phyloP scores from a whole-genome alignment of 2,113 vertebrate genomes.

The Ophiodon elongatus region DNA sequence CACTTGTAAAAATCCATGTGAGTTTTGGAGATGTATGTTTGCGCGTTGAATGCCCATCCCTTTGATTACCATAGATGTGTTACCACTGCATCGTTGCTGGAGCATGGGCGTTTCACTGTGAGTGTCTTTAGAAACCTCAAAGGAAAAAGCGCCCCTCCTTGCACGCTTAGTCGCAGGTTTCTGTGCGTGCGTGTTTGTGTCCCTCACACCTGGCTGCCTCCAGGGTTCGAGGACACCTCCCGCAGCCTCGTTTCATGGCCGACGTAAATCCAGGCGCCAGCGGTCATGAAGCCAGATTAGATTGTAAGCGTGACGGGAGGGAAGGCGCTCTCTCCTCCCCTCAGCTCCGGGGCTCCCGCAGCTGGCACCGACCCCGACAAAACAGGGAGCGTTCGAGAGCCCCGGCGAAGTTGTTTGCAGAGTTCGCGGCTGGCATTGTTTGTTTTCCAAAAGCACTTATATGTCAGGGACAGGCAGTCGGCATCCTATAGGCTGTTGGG shows the following conservation, averaged over 20 bases:
- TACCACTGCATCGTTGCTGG: background rate
- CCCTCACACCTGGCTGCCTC: conserved; percentile 46
- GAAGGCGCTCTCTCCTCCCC: background rate
- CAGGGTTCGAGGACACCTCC: conserved; percentile 38
- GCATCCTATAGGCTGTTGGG: conserved; percentile 23
- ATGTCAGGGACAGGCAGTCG: conserved; percentile 19
- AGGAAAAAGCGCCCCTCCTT: background rate
- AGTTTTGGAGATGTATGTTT: background rate
- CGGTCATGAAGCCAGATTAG: conserved; percentile 53
- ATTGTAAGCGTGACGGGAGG: conserved; percentile 24
- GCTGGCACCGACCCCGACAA: conserved; percentile 24
- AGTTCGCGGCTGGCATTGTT: conserved; percentile 36
- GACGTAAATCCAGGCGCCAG: conserved; percentile 51
- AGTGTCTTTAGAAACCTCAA: background rate
- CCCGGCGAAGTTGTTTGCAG: conserved; percentile 7
- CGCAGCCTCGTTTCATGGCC: conserved; percentile 41
- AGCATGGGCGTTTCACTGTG: too few species aligned
- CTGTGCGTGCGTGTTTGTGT: background rate
- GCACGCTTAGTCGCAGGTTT: background rate
- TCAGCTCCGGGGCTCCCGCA: conserved; percentile 18
- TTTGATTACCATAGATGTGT: background rate
- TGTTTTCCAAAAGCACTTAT: conserved; percentile 47
- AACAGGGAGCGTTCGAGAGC: conserved; percentile 11
- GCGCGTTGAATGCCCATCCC: background rate
- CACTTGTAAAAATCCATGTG: background rate